Evolutionary conservation across 2,888 invertebrate species (phyloP), one percentile per base, ranked within the genome.

Genomic region (Leptothorax acervorum): DNA sequence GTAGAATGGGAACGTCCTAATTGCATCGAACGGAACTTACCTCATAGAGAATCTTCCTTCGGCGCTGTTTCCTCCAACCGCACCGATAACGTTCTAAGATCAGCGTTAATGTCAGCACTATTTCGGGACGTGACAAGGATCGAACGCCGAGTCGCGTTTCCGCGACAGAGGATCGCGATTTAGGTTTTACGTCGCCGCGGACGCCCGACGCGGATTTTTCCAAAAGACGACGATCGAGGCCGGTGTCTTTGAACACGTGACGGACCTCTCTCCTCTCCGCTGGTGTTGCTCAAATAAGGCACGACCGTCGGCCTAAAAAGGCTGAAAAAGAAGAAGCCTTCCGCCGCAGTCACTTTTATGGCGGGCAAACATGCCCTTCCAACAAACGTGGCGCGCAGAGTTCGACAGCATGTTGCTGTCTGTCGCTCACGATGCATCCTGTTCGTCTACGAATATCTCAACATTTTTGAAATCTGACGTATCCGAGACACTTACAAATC

Each of bases 241-340:
- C 53, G 42, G 15, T 89, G 74, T 55, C 39, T 90, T 86, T 85
- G 85, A 90, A 90, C 90, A 90, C 82, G 73, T 89, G 90, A 79
- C 42, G 42, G 28, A 42, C 28, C 65, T 48, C 65, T 83, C 53
- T 86, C 23, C n/a, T 45, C 5, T 5, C 18, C 65, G 45, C 81
- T 84, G 75, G 66, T 85, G 79, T 88, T 88, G 73, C 83, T 90
- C 85, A 82, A 89, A 89, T 82, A 88, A 83, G 89, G 76, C 66
- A 23, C 39, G 12, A 73, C 62, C 53, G 71, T 73, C 76, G 57
- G 28, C 51, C 51, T 18, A 71, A 81, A 71, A 81, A 62, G 53
- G 23, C 23, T 76, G 53, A 82, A 82, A 75, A 82, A 73, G 73
- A 82, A 68, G 71, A 65, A 79, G 23, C 68, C 57, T 62, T 71